phyloP scores from a whole-genome alignment of 2,888 invertebrate genomes.

The Oxytorus armatus region DNA sequence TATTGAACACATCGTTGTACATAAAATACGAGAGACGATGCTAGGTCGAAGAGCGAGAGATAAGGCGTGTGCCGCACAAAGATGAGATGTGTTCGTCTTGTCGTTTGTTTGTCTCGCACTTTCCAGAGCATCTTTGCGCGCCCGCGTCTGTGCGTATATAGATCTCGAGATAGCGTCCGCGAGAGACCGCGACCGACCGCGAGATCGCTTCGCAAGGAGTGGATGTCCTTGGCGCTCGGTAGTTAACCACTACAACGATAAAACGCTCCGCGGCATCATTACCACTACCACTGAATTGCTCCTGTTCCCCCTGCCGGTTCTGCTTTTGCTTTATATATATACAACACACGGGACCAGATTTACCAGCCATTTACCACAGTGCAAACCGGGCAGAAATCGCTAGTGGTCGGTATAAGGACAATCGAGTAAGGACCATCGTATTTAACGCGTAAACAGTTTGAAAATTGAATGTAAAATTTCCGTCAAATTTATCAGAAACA shows the following conservation, averaged over 20 bases:
- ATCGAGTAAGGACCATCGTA: not conserved
- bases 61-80: conserved; percentile 56
- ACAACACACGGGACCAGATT: conserved; percentile 19
- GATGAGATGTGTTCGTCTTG: conserved; percentile 45
- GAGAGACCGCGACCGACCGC: conserved; percentile 50
- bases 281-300: conserved; percentile 68
- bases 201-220: conserved; percentile 69
- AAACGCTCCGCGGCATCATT: conserved; percentile 69
- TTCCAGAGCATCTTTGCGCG: conserved; percentile 12
- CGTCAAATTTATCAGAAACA: no score
- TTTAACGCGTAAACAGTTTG: not conserved
- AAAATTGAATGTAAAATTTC: not conserved
- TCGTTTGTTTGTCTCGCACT: not conserved
- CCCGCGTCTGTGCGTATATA: conserved; percentile 54
- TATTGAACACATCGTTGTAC: conserved; percentile 20
- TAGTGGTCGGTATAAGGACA: conserved; percentile 22
- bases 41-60: conserved; percentile 44
- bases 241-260: conserved; percentile 76
- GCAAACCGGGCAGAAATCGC: not conserved
- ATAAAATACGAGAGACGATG: conserved; percentile 45
- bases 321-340: conserved; percentile 21
- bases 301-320: conserved; percentile 17
- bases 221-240: conserved; percentile 80
- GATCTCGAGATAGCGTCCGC: conserved; percentile 70
- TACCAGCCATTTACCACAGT: conserved; percentile 39